Evolutionary conservation across 2,888 invertebrate species (phyloP), one percentile per base, ranked within the genome.

Genomic region (Apotomis capreana): DNA sequence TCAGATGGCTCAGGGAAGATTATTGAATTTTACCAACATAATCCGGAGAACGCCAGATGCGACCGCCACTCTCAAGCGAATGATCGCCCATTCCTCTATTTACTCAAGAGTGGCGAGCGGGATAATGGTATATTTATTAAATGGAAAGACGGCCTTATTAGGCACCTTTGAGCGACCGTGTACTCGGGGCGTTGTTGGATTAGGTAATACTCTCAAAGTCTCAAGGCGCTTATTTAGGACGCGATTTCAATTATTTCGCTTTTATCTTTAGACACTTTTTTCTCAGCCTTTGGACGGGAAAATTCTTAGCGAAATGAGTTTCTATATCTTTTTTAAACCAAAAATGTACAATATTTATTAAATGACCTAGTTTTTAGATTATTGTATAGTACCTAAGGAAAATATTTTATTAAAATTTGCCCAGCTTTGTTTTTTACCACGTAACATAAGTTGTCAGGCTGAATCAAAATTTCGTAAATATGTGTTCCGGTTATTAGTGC

Each of bases 1-100:
- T 83, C 89, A 91, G 90, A 87, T 90, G 89, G 85, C 81, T 78
- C 81, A 83, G 82, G 79, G 81, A 83, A 88, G 87, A 87, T 90
- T 91, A 90, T 91, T 89, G 89, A 91, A 89, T 91, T 91, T 86
- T 83, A 86, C 84, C 85, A 84, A 87, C 85, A 87, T 90, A 89
- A 91, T 89, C 87, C 86, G 80, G 81, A 84, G 79, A 84, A 79
- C 82, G 85, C 87, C 91, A 91, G 89, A 86, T 89, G 91, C 76
- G 88, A 76, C 87, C 85, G 80, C 79, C 81, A 79, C 82, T 83
- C 82, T 80, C 79, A 78, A 81, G 84, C 85, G 83, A 87, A 86
- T 86, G 87, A 90, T 89, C 87, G 82, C 82, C 84, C 84, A 83
- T 84, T 87, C 82, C 85, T 86, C 84, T 88, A 87, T 88, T 84